A percentile compares a stretch with the other conserved stretches of the same genome.
Conservation (phyloP, 2,113 vertebrate species). For the Turdus rufiventris region DNA sequence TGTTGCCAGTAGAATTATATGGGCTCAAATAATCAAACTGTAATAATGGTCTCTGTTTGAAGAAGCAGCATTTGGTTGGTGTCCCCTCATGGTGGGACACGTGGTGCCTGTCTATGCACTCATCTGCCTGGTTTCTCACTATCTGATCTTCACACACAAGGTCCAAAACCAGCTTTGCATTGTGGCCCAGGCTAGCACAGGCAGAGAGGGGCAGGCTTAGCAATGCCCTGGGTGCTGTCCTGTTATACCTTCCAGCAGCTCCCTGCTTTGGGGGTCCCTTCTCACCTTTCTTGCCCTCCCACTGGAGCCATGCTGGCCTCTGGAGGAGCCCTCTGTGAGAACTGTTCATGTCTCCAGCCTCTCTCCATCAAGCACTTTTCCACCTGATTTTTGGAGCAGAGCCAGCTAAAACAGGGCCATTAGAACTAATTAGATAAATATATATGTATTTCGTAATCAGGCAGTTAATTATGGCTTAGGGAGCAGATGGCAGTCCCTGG, state of each 20-base stretch:
- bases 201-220: background rate
- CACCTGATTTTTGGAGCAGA: background rate
- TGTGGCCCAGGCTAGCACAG: rapidly evolving
- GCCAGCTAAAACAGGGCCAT: background rate
- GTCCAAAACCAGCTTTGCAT: background rate
- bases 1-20: background rate
- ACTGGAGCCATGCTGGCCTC: rapidly evolving
- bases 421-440: slow-evolving; percentile 55
- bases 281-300: rapidly evolving
- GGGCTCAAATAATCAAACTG: background rate
- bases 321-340: background rate
- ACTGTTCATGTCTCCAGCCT: background rate
- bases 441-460: slow-evolving; percentile 41
- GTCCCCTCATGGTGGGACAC: rapidly evolving
- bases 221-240: background rate
- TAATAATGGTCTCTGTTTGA: background rate
- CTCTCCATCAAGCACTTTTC: background rate
- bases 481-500: slow-evolving; percentile 53
- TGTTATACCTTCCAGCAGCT: background rate
- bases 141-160: rapidly evolving
- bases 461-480: slow-evolving; percentile 45
- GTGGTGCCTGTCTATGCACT: background rate
- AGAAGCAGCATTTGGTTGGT: background rate
- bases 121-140: background rate
- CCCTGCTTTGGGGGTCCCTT: background rate